Conservation (phyloP, 2,113 vertebrate species). For the Spea multiplicata region DNA sequence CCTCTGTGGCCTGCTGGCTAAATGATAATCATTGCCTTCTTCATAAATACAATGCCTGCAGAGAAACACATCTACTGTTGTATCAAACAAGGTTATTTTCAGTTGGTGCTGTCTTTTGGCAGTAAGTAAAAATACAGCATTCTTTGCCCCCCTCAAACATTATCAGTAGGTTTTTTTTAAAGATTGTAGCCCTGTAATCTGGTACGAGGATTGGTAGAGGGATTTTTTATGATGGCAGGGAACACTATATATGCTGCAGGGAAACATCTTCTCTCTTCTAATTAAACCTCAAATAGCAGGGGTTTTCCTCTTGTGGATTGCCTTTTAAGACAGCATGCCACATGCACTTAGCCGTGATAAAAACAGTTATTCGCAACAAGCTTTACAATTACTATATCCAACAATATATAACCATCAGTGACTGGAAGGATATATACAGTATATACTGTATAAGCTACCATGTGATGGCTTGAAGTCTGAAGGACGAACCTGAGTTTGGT, state of each 20-base stretch:
- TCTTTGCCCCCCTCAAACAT: constrained; percentile 2
- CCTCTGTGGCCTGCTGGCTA: constrained; percentile 1
- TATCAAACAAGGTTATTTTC: constrained; percentile 17
- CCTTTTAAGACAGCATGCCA: not conserved
- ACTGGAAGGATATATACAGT: too few relatives aligned
- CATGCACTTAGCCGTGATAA: too few relatives aligned
- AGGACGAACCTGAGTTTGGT: too few relatives aligned
- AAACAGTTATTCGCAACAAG: too few relatives aligned
- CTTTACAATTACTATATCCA: too few relatives aligned
- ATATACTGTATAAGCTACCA: too few relatives aligned
- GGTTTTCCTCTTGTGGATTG: not conserved
- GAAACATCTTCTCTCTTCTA: not conserved
- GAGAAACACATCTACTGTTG: constrained; percentile 3
- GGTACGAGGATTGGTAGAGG: not conserved
- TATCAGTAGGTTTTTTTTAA: constrained; percentile 22
- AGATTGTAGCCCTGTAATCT: not conserved
- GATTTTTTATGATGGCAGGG: not conserved
- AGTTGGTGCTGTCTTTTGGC: constrained; percentile 2
- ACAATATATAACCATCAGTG: too few relatives aligned
- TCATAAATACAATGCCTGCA: not conserved
- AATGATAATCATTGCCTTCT: constrained; percentile 19
- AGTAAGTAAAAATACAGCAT: constrained; percentile 14
- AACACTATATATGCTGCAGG: not conserved
- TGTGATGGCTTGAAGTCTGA: too few relatives aligned
- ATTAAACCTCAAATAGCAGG: not conserved